Conservation (phyloP, 64 coral and sea anemone species). For the Montipora foliosa region DNA sequence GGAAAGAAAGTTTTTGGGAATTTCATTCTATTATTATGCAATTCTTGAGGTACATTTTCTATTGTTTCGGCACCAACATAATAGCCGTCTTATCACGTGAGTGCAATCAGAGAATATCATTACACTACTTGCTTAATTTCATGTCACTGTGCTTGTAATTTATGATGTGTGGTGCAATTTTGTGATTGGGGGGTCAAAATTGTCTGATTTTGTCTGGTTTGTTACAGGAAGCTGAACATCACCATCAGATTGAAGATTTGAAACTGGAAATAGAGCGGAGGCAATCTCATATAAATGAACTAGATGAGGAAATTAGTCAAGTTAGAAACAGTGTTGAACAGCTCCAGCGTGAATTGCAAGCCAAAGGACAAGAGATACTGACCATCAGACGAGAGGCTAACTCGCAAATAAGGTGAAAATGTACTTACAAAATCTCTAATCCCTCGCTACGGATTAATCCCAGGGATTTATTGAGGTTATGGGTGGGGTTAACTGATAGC, state of each 20-base stretch:
- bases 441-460: neutral
- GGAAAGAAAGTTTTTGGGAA: too few species aligned
- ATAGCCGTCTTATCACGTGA: too few species aligned
- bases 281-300: constrained; percentile 73
- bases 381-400: constrained; percentile 92
- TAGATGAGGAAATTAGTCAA: constrained; percentile 73
- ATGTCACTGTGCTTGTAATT: too few species aligned
- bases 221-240: constrained; percentile 75
- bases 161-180: too few species aligned
- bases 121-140: too few species aligned
- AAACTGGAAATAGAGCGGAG: constrained; percentile 72
- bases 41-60: too few species aligned
- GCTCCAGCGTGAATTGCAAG: constrained; percentile 78
- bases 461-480: too few species aligned
- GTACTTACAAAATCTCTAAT: neutral
- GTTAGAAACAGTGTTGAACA: constrained; percentile 60
- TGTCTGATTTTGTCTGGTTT: neutral
- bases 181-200: too few species aligned
- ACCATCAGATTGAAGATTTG: constrained; percentile 82
- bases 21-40: too few species aligned
- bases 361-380: constrained; percentile 92
- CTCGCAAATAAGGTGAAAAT: constrained; percentile 74
- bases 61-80: too few species aligned
- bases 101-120: too few species aligned
- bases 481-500: too few species aligned